Conservation (phyloP, 2,888 invertebrate genomes). For the Agonum fuliginosum region DNA sequence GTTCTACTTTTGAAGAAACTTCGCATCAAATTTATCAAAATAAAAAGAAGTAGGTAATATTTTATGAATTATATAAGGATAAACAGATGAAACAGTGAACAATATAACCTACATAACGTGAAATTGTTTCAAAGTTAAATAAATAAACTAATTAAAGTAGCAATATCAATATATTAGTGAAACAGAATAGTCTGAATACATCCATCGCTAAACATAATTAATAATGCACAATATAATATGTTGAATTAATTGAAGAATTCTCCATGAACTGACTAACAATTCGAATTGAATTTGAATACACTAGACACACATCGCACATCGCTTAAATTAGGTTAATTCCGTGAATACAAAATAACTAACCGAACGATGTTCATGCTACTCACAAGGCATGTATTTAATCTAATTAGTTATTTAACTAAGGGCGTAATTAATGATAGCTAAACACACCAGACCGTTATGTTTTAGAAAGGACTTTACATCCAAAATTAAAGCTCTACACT, state of each 20-base stretch:
- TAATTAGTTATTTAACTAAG: conserved; percentile 40
- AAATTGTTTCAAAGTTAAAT: too few species aligned
- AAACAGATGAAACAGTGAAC: too few species aligned
- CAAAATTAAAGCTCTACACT: too few species aligned
- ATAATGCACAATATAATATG: background rate
- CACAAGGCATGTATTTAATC: conserved; percentile 25
- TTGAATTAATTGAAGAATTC: background rate
- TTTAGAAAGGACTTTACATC: background rate
- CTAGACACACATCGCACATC: background rate
- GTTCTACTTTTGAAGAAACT: too few species aligned
- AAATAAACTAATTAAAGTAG: too few species aligned
- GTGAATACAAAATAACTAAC: conserved; percentile 27
- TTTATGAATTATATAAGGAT: too few species aligned
- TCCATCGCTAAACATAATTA: background rate
- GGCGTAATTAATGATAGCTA: conserved; percentile 37
- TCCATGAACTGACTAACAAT: background rate
- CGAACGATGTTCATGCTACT: background rate
- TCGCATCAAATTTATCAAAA: too few species aligned
- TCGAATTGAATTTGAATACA: conserved; percentile 29
- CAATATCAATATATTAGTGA: too few species aligned
- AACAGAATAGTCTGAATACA: background rate
- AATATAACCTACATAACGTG: too few species aligned
- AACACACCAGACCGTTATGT: conserved; percentile 23
- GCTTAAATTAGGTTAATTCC: conserved; percentile 35
- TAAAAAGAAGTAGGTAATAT: too few species aligned